Conservation (phyloP, 2,888 invertebrate genomes). For the Dichetophora obliterata region DNA sequence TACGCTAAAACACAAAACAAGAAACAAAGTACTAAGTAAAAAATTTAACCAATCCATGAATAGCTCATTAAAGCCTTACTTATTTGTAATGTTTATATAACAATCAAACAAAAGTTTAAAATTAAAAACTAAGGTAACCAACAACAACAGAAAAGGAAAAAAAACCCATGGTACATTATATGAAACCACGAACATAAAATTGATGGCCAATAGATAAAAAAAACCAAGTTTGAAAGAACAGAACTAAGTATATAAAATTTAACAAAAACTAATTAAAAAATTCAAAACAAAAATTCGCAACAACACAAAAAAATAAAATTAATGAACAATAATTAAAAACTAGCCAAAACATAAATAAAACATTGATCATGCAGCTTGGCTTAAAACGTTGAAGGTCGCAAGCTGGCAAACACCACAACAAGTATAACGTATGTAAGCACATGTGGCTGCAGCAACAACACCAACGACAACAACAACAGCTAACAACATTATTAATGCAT, state of each 20-base stretch:
- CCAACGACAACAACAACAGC: not conserved
- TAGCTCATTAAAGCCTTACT: too few relatives aligned
- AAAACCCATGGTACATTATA: too few relatives aligned
- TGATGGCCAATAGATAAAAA: not conserved
- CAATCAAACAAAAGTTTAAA: too few relatives aligned
- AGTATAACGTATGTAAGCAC: not conserved
- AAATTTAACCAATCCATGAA: too few relatives aligned
- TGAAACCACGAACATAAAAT: not conserved
- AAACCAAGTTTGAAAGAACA: not conserved
- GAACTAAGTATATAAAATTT: not conserved
- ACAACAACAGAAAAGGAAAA: too few relatives aligned
- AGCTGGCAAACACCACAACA: not conserved
- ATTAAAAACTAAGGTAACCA: too few relatives aligned
- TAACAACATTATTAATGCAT: conserved; percentile 1
- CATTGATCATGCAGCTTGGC: not conserved
- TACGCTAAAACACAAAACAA: too few relatives aligned
- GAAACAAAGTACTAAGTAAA: too few relatives aligned
- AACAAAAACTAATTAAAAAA: not conserved
- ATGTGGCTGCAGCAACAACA: not conserved
- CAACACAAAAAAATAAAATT: not conserved
- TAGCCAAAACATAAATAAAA: not conserved
- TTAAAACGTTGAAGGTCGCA: conserved; percentile 22
- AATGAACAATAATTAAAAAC: not conserved
- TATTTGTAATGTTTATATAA: too few relatives aligned
- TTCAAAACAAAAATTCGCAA: not conserved